These are phyloP conservation scores for Jacana jacana DNA, from an alignment of 2,113 vertebrate genomes.

Conservation along the genomic window DNA sequence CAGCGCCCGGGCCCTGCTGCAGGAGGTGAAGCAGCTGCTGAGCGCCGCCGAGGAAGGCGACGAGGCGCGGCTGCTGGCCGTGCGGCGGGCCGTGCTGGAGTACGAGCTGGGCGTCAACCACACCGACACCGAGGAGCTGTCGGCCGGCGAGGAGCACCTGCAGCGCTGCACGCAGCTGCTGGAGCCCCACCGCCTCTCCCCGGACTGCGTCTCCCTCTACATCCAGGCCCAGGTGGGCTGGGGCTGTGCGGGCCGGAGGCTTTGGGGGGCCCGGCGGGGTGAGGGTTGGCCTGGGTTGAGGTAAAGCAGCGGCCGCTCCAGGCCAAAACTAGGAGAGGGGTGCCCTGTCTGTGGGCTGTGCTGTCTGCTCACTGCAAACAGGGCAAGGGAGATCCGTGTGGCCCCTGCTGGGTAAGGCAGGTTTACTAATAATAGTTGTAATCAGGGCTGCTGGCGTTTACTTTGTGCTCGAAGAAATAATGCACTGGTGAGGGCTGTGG, in stretches of 20 bases:
- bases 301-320: not conserved
- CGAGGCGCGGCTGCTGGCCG: constrained; percentile 58
- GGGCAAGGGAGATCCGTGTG: accelerated
- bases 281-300: not conserved
- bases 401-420: accelerated
- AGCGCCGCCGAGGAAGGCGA: constrained; percentile 80
- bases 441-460: accelerated
- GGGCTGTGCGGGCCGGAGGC: not conserved
- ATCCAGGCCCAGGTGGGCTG: constrained; percentile 88
- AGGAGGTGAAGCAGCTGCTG: constrained; percentile 85
- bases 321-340: not conserved
- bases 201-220: constrained; percentile 85
- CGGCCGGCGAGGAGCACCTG: constrained; percentile 93
- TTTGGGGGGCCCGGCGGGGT: not conserved
- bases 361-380: accelerated
- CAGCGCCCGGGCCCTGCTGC: constrained; percentile 85
- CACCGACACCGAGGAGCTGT: constrained; percentile 93
- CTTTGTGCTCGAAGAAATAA: not conserved
- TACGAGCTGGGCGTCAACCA: constrained; percentile 94
- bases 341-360: not conserved
- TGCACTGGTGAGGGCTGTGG: not conserved
- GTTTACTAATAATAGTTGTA: too few relatives aligned
- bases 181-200: constrained; percentile 78
- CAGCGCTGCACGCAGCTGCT: constrained; percentile 86
- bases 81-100: constrained; percentile 83